A percentile compares a stretch with the other conserved stretches of the same genome.
Evolutionary conservation across 64 coral and sea anemone genomes (phyloP).

Genomic region (Pocillopora verrucosa): DNA sequence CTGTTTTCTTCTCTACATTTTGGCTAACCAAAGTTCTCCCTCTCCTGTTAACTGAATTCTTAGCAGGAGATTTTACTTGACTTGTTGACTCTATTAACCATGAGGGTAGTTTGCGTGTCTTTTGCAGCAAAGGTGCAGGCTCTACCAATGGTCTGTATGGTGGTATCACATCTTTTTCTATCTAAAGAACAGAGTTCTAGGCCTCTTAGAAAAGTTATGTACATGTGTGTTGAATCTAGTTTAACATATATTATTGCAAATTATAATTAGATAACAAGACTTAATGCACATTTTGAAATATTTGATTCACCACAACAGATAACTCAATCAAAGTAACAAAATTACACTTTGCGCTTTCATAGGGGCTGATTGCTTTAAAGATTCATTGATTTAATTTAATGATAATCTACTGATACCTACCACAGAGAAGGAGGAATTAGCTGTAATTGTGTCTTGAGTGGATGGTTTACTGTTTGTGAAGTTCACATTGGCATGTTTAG

Average conservation of each 20-base stretch:
- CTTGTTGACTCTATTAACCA: constrained; percentile 22
- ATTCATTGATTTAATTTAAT: not conserved
- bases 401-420: not conserved
- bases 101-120: constrained; percentile 20
- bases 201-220: not conserved
- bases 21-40: not conserved
- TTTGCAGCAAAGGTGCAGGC: constrained; percentile 19
- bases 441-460: not conserved
- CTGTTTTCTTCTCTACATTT: not conserved
- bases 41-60: constrained; percentile 3
- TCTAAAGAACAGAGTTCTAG: not conserved
- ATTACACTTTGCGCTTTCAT: too few species aligned
- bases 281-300: too few species aligned
- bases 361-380: not conserved
- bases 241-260: too few species aligned
- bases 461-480: not conserved
- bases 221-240: not conserved
- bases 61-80: not conserved
- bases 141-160: not conserved
- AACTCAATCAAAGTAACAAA: too few species aligned
- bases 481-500: not conserved
- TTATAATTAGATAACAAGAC: too few species aligned
- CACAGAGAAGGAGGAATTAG: not conserved
- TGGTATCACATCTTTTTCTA: not conserved
- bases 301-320: too few species aligned